phyloP scores from a whole-genome alignment of 2,113 vertebrate species.

The Heterocephalus glaber region DNA sequence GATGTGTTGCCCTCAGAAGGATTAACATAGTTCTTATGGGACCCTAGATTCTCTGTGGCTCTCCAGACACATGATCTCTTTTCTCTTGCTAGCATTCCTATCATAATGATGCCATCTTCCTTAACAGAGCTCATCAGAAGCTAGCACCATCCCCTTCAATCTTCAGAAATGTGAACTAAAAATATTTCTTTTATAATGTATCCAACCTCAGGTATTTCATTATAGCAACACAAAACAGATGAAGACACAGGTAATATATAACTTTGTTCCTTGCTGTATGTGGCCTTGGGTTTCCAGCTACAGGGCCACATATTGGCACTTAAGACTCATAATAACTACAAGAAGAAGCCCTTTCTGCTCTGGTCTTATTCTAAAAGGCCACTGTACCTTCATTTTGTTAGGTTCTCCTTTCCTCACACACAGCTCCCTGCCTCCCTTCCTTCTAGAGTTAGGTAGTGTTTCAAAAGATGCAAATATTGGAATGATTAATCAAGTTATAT shows the following conservation, averaged over 20 bases:
- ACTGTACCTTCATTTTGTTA: not conserved
- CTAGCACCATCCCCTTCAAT: not conserved
- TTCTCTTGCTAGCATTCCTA: not conserved
- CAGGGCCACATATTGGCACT: too few species aligned
- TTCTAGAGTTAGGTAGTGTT: not conserved
- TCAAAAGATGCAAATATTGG: constrained; percentile 18
- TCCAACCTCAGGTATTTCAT: not conserved
- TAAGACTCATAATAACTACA: fast-evolving
- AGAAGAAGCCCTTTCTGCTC: not conserved
- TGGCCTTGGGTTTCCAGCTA: fast-evolving
- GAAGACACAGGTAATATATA: not conserved
- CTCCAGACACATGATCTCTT: not conserved
- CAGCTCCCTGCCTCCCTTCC: too few species aligned
- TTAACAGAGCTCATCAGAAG: not conserved
- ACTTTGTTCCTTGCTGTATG: not conserved
- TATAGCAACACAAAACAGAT: not conserved
- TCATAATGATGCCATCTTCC: not conserved
- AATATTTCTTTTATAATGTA: not conserved
- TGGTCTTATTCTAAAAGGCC: not conserved
- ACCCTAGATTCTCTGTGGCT: not conserved
- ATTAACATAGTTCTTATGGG: too few species aligned
- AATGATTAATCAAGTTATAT: constrained; percentile 30
- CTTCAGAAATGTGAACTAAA: not conserved
- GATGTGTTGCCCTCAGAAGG: not conserved
- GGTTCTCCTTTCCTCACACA: not conserved